phyloP scores from a whole-genome alignment of 2,888 invertebrate genomes.

The Chorisops tibialis region DNA sequence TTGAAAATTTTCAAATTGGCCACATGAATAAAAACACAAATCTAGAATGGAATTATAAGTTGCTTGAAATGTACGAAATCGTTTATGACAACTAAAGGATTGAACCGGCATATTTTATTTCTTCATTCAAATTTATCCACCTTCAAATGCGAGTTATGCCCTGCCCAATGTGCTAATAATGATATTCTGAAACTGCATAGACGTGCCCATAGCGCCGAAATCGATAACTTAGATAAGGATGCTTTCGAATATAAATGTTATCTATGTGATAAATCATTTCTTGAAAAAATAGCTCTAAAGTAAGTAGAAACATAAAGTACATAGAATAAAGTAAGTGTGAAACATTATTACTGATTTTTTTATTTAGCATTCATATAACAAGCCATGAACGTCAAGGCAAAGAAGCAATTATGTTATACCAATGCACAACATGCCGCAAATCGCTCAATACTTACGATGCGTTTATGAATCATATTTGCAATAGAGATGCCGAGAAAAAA shows the following conservation, averaged over 20 bases:
- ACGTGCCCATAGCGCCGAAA: constrained; percentile 2
- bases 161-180: constrained; percentile 15
- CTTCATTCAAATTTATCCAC: background rate
- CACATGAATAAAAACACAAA: too few relatives aligned
- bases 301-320: too few relatives aligned
- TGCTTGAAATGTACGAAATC: constrained; percentile 2
- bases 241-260: constrained; percentile 4
- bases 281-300: constrained; percentile 9
- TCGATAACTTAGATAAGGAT: background rate
- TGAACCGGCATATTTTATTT: background rate
- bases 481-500: background rate
- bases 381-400: constrained; percentile 1
- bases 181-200: constrained; percentile 19
- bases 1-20: too few relatives aligned
- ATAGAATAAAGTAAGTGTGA: background rate
- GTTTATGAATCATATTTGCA: background rate
- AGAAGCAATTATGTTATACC: background rate
- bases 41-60: background rate
- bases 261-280: constrained; percentile 3
- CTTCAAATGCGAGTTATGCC: constrained; percentile 10
- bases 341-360: background rate
- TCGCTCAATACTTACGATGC: background rate
- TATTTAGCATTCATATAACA: constrained; percentile 4
- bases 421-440: background rate
- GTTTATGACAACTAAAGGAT: background rate